Evolutionary conservation across 2,113 vertebrate genomes (phyloP).

Genomic region (Phaethon lepturus): DNA sequence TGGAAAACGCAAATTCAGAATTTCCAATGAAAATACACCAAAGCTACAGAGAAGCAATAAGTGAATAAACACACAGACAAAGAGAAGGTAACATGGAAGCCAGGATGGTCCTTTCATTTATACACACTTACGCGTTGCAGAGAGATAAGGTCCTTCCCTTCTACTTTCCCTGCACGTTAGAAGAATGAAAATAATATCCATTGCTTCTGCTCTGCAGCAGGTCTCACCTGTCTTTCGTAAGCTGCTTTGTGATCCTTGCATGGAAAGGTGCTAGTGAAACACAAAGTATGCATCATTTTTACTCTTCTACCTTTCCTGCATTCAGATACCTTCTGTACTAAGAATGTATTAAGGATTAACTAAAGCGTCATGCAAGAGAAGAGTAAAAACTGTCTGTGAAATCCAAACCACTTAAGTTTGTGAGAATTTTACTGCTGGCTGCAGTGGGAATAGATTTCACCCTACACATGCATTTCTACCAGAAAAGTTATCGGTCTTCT

Average conservation of each 20-base stretch:
- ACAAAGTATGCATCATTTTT: neutral
- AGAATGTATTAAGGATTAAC: neutral
- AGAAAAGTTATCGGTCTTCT: neutral
- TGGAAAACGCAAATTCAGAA: neutral
- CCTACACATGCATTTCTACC: neutral
- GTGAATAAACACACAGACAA: rapidly evolving
- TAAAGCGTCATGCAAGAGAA: neutral
- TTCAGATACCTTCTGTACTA: neutral
- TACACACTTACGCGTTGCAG: neutral
- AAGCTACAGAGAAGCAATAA: neutral
- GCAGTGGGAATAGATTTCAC: constrained; percentile 4
- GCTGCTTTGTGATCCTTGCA: neutral
- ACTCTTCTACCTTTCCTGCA: neutral
- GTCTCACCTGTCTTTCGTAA: neutral
- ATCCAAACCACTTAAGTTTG: neutral
- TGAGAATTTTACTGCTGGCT: constrained; percentile 21
- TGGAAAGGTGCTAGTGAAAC: neutral
- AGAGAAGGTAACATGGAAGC: neutral
- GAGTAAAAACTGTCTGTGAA: neutral
- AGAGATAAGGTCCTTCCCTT: neutral
- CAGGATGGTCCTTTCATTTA: neutral
- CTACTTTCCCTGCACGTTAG: neutral
- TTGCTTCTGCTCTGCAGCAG: neutral
- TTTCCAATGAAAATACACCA: neutral
- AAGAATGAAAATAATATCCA: neutral